Conservation (phyloP, 92 coral and sea anemone genomes). For the Porites rus region DNA sequence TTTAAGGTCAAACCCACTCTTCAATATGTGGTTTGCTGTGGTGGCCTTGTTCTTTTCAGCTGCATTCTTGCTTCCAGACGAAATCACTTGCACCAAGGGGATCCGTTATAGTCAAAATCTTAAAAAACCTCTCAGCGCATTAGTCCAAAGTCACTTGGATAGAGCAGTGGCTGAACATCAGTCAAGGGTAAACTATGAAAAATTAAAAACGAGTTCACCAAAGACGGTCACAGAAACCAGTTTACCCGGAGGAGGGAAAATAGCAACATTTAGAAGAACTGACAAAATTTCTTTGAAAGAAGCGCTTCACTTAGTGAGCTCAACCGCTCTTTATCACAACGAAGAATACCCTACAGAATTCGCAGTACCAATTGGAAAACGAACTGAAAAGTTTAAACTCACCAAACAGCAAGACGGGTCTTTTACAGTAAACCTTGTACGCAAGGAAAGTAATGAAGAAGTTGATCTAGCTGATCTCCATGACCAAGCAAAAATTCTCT, state of each 20-base stretch:
- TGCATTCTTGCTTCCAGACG: background rate
- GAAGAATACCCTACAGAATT: too few relatives aligned
- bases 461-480: background rate
- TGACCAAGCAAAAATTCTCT: background rate
- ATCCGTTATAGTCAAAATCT: background rate
- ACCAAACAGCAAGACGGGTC: conserved; percentile 10
- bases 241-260: too few relatives aligned
- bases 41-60: background rate
- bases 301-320: too few relatives aligned
- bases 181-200: too few relatives aligned
- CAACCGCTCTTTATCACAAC: too few relatives aligned
- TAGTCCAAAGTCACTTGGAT: too few relatives aligned
- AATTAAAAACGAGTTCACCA: too few relatives aligned
- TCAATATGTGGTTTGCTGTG: background rate
- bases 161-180: too few relatives aligned
- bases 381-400: conserved; percentile 29
- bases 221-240: too few relatives aligned
- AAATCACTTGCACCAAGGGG: background rate
- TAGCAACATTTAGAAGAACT: too few relatives aligned
- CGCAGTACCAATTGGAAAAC: too few relatives aligned
- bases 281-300: too few relatives aligned
- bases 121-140: background rate
- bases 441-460: background rate
- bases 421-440: background rate
- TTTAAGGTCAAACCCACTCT: background rate